Percentiles rank a stretch among this genome's conserved stretches.
Evolutionary conservation across 2,888 invertebrate genomes (phyloP).

Genomic region (Mystacides longicornis): DNA sequence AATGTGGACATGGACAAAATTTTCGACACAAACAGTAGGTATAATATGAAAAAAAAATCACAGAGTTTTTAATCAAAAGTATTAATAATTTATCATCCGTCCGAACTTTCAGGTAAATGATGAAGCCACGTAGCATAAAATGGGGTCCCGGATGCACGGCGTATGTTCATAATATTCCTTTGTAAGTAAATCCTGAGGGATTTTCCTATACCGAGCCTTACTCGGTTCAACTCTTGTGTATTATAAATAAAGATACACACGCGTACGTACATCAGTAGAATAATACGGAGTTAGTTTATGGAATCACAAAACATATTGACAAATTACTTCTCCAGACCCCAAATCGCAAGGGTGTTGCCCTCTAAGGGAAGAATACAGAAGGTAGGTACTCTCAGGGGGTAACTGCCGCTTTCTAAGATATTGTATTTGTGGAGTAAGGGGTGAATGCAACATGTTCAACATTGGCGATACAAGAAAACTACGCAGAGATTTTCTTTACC

Average conservation of each 20-base stretch:
- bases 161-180: background rate
- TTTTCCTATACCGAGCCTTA: background rate
- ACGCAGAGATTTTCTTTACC: background rate
- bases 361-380: background rate
- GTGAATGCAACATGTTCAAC: background rate
- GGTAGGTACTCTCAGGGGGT: no score
- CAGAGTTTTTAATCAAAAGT: no score
- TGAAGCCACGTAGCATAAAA: no score
- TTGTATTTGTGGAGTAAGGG: background rate
- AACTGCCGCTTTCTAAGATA: background rate
- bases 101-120: no score
- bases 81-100: no score
- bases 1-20: no score
- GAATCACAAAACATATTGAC: constrained; percentile 12
- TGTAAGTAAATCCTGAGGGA: background rate
- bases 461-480: background rate
- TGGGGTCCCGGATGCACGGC: no score
- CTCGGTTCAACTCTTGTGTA: no score
- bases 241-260: no score
- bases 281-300: background rate
- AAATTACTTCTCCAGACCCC: constrained; percentile 11
- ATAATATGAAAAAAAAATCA: no score
- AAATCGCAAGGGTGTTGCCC: constrained; percentile 9
- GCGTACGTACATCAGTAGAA: no score
- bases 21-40: no score